These are phyloP conservation scores for Corvus hawaiiensis DNA, from an alignment of 2,113 vertebrate species.

Conservation along the genomic window DNA sequence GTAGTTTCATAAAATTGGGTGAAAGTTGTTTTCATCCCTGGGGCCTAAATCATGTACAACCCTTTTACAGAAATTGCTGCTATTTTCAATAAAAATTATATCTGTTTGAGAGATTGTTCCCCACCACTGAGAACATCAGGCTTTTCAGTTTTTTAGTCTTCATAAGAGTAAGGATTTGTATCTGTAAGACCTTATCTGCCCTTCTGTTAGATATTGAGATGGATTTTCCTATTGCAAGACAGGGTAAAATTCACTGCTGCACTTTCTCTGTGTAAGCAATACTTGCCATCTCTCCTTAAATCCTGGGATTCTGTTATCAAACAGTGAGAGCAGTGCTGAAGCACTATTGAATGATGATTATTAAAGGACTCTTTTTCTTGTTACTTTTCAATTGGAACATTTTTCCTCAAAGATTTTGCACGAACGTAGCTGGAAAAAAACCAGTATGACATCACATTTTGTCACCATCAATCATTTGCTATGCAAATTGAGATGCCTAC, in stretches of 20 bases:
- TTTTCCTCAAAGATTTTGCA: neutral
- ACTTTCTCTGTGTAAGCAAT: neutral
- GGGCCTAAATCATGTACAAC: neutral
- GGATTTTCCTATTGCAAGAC: neutral
- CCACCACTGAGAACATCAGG: neutral
- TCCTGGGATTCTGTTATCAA: neutral
- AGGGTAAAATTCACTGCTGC: neutral
- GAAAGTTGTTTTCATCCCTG: neutral
- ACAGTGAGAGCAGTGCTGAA: neutral
- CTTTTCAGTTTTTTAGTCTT: neutral
- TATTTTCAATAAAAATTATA: neutral
- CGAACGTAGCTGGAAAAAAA: neutral
- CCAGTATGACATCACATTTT: conserved; percentile 5
- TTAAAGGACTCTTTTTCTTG: neutral
- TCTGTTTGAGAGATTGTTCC: neutral
- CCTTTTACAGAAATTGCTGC: neutral
- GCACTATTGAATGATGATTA: neutral
- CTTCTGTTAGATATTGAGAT: neutral
- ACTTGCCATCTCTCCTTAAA: neutral
- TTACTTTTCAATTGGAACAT: neutral
- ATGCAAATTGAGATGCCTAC: conserved; percentile 18
- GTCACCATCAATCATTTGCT: conserved; percentile 27
- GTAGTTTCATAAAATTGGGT: neutral
- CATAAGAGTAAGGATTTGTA: neutral
- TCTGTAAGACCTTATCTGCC: neutral